Evolutionary conservation across 2,113 vertebrate species (phyloP), one percentile per base, ranked within the genome.

Genomic region (Brachypodius melanocephalos): DNA sequence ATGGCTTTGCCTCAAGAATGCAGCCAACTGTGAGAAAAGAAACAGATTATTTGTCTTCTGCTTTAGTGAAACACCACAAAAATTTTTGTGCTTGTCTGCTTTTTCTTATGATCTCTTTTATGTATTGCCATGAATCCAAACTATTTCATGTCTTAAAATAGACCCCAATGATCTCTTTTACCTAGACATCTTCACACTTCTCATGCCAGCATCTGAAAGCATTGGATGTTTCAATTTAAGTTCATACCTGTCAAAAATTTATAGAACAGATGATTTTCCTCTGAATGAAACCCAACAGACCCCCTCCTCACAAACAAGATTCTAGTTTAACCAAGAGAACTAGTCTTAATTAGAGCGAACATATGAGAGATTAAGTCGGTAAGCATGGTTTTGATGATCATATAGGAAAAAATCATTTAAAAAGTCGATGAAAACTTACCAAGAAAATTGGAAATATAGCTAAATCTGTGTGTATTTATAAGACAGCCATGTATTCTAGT

Each of bases 221-320:
- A 57, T 0, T 40, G 8, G 6, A 14, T 75, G 26, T 48, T 75
- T 83, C 61, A 67, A 20, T 48, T 52, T 22, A 69, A 34, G 14
- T 42, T 6, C 36, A 38, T 42, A 68, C 28, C 14, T 59, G 22
- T 51, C 7, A 79, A 73, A 71, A 82, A 10, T 16, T 20, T n/a
- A 54, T 12, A 73, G 11, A 74, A 61, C 0, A 4, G 8, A 9
- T 42, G 17, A 67, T 61, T 74, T 29, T 43, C 15, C 14, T 62
- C 28, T 43, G 8, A 38, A 48, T 26, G 21, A 83, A 81, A 32
- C 13, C 43, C 3, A 62, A 6, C 4, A 36, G 45, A 7, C 1
- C 0, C 12, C 10, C 6, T 57, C 4, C 10, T 14, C 25, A 34
- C 1, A 40, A 21, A 29, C 4, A 71, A 25, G 10, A 5, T 54